Evolutionary conservation across 2,888 invertebrate species (phyloP).

Genomic region (Malthinus seriepunctatus): DNA sequence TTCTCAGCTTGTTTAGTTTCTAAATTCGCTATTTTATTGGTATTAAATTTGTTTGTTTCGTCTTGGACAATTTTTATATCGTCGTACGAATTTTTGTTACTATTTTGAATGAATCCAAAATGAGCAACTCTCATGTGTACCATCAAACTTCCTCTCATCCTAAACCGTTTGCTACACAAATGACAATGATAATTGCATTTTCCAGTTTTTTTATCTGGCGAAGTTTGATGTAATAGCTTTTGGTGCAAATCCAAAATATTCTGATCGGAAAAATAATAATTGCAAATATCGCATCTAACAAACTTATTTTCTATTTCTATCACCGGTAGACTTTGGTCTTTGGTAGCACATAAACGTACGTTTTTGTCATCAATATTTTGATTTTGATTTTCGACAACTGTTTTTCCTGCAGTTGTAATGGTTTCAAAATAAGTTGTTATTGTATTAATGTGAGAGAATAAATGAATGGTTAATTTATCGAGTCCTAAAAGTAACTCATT

Average conservation of each 20-base stretch:
- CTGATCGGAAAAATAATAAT: conserved; percentile 69
- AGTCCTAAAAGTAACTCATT: conserved; percentile 74
- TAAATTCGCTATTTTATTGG: background rate
- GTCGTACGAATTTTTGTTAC: conserved; percentile 6
- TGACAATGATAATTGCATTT: conserved; percentile 67
- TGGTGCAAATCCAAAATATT: conserved; percentile 75
- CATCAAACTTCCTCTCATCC: conserved; percentile 81
- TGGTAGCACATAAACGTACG: background rate
- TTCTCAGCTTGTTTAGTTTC: conserved; percentile 15
- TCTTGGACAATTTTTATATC: background rate
- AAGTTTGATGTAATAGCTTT: conserved; percentile 66
- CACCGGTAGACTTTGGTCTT: background rate
- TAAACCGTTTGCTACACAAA: conserved; percentile 77
- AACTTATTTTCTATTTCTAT: conserved; percentile 52
- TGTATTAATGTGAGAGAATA: conserved; percentile 66
- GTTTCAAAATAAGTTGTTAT: background rate
- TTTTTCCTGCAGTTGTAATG: background rate
- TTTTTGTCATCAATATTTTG: background rate
- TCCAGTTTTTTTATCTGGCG: conserved; percentile 47
- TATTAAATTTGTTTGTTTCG: conserved; percentile 13
- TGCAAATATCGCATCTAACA: conserved; percentile 70
- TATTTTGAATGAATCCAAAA: conserved; percentile 58
- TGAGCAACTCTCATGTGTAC: conserved; percentile 82
- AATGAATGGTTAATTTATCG: conserved; percentile 82
- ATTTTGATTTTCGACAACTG: background rate